Percentiles rank a stretch among this genome's conserved stretches.
Conservation (phyloP, 2,113 vertebrate species). For the Melanerpes formicivorus region DNA sequence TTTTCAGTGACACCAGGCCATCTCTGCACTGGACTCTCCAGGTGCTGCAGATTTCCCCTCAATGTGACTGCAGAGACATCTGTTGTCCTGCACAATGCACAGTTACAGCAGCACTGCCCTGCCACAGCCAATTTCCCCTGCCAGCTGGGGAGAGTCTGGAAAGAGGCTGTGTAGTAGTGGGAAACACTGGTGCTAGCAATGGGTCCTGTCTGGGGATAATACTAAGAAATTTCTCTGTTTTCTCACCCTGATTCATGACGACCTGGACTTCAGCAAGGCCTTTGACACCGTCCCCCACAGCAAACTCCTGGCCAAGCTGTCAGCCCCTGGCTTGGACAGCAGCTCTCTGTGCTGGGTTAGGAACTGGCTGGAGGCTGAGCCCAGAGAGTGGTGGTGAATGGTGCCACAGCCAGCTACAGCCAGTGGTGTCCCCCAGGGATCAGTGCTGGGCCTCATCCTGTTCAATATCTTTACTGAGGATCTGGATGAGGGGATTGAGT, state of each 20-base stretch:
- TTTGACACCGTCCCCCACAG: no score
- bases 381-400: no score
- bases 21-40: background rate
- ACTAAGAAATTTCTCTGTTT: background rate
- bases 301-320: no score
- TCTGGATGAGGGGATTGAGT: no score
- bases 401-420: no score
- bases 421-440: no score
- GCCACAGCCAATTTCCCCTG: background rate
- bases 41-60: background rate
- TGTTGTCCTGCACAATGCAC: background rate
- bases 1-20: background rate
- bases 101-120: background rate
- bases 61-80: background rate
- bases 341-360: no score
- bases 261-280: background rate
- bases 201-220: background rate
- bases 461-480: no score
- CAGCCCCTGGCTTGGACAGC: no score
- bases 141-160: rapidly evolving
- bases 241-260: background rate
- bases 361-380: no score
- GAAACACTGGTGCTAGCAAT: rapidly evolving
- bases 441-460: no score
- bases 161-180: background rate